phyloP scores from a whole-genome alignment of 2,797 vertebrate genomes.

The Myripristis murdjan region DNA sequence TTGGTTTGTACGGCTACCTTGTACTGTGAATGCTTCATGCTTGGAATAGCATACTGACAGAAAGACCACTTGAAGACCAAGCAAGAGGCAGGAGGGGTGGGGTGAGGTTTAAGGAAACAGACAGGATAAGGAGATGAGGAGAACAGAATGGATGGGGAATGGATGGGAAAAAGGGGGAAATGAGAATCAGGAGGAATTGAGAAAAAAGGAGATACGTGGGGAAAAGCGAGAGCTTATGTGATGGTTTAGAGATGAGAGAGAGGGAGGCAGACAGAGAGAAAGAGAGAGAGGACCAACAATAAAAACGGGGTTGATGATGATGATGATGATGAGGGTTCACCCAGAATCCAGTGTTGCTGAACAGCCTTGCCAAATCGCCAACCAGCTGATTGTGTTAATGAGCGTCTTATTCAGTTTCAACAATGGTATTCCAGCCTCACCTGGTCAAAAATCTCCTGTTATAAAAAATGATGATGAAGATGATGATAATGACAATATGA shows the following conservation, averaged over 20 bases:
- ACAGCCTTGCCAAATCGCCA: no score
- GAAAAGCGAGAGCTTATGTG: background rate
- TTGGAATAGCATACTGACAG: slow-evolving; percentile 22
- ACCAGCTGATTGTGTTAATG: no score
- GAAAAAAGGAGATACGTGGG: background rate
- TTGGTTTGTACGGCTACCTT: slow-evolving; percentile 5
- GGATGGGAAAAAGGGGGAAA: background rate
- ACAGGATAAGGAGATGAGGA: background rate
- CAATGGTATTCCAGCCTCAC: no score
- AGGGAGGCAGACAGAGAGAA: background rate
- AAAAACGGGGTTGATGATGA: no score
- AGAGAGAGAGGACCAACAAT: background rate
- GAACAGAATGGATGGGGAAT: background rate
- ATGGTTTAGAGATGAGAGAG: background rate
- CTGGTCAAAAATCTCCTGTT: no score
- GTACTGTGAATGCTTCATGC: background rate
- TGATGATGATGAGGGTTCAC: no score
- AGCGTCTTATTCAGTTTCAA: no score
- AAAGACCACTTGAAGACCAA: slow-evolving; percentile 4
- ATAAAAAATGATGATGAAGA: no score
- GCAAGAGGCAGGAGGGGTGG: background rate
- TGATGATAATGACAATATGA: no score
- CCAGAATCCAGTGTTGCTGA: no score
- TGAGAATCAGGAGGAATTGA: slow-evolving; percentile 1
- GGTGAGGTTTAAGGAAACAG: no score